Conservation (phyloP, 2,113 vertebrate genomes). For the Phaethornis superciliosus region DNA sequence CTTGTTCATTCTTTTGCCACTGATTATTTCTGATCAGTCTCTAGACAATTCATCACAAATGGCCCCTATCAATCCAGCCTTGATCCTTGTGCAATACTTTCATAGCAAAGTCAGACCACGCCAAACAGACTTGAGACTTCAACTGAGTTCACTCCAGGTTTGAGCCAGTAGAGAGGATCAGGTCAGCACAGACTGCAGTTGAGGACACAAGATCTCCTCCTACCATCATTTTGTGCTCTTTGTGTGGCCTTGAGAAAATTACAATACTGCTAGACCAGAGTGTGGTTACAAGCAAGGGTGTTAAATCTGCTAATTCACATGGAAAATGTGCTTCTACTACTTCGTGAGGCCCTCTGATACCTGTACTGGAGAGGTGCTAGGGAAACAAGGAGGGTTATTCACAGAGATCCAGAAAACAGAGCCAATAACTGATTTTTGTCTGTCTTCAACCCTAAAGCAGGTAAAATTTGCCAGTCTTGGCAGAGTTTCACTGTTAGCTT, state of each 20-base stretch:
- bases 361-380: not conserved
- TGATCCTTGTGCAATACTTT: not conserved
- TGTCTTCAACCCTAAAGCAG: not conserved
- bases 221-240: not conserved
- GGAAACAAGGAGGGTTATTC: conserved; percentile 3
- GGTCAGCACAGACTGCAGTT: accelerated
- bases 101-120: not conserved
- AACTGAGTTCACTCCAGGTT: not conserved
- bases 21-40: not conserved
- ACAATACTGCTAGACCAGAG: not conserved
- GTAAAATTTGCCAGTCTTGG: conserved; percentile 5
- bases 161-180: not conserved
- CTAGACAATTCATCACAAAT: not conserved
- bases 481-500: conserved; percentile 1
- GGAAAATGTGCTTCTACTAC: not conserved
- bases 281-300: not conserved
- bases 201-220: not conserved
- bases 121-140: not conserved
- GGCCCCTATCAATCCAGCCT: not conserved
- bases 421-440: not conserved
- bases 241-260: not conserved
- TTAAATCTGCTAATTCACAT: not conserved
- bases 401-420: not conserved
- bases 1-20: not conserved
- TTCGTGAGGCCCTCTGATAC: not conserved